A percentile compares a stretch with the other conserved stretches of the same genome.
These are phyloP conservation scores for Neomonachus schauinslandi DNA, from an alignment of 2,113 vertebrate species.

Conservation along the genomic window DNA sequence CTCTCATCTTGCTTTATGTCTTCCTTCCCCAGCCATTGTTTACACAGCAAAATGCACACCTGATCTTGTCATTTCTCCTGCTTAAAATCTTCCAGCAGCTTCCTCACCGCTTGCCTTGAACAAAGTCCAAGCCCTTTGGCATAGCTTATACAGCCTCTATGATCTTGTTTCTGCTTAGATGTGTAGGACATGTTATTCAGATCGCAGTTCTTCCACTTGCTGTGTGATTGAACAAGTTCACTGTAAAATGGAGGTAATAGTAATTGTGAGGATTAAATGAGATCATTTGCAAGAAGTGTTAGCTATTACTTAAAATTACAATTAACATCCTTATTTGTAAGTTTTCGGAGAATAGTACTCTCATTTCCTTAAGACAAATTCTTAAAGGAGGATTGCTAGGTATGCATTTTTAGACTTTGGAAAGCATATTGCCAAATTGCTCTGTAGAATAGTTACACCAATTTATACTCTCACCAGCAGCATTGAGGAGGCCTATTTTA, in stretches of 20 bases:
- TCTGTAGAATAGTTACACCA: neutral
- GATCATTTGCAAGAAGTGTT: neutral
- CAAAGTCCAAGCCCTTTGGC: neutral
- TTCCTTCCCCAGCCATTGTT: neutral
- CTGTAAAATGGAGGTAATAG: neutral
- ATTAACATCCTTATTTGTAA: neutral
- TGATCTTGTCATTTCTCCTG: neutral
- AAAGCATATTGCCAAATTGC: slow-evolving; percentile 36
- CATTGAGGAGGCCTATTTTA: neutral
- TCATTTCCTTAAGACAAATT: slow-evolving; percentile 43
- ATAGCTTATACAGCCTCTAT: neutral
- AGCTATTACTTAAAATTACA: neutral
- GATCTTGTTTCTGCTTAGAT: neutral
- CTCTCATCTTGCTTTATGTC: neutral
- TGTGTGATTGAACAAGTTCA: neutral
- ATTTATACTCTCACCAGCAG: neutral
- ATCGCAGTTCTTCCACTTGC: neutral
- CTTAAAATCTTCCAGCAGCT: neutral
- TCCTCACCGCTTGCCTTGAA: neutral
- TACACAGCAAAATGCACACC: neutral
- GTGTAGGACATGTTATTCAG: neutral
- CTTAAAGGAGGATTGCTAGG: neutral
- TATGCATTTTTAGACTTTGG: slow-evolving; percentile 3
- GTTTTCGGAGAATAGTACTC: slow-evolving; percentile 29
- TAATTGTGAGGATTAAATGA: neutral